These are phyloP conservation scores for Carassius carassius DNA, from an alignment of 2,113 vertebrate genomes.

Conservation along the genomic window DNA sequence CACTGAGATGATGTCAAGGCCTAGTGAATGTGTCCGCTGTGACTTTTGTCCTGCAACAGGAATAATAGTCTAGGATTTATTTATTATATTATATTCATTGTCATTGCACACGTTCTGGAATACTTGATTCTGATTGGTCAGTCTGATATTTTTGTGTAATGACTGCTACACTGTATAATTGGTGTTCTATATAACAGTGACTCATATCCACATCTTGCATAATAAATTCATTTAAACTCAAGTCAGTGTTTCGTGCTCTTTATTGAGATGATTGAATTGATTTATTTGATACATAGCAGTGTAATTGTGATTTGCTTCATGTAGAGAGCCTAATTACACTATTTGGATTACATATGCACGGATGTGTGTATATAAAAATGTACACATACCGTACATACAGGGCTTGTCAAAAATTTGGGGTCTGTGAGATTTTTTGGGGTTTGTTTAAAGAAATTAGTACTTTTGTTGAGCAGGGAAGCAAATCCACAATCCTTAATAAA, in stretches of 20 bases:
- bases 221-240: not conserved
- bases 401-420: no score
- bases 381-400: no score
- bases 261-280: not conserved
- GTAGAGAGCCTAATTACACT: not conserved
- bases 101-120: not conserved
- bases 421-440: not conserved
- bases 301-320: not conserved
- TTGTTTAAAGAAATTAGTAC: not conserved
- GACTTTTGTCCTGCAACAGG: not conserved
- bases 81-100: not conserved
- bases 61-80: not conserved
- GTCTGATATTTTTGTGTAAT: not conserved
- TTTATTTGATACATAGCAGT: not conserved
- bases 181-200: not conserved
- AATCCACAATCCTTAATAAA: not conserved
- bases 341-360: no score
- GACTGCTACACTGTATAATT: not conserved
- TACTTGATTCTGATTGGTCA: conserved; percentile 1
- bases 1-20: not conserved
- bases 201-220: not conserved
- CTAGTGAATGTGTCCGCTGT: conserved; percentile 3
- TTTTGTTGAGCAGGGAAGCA: not conserved
- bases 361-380: not conserved
- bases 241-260: not conserved